Conservation (phyloP, 2,113 vertebrate species). For the Tupaia tana region DNA sequence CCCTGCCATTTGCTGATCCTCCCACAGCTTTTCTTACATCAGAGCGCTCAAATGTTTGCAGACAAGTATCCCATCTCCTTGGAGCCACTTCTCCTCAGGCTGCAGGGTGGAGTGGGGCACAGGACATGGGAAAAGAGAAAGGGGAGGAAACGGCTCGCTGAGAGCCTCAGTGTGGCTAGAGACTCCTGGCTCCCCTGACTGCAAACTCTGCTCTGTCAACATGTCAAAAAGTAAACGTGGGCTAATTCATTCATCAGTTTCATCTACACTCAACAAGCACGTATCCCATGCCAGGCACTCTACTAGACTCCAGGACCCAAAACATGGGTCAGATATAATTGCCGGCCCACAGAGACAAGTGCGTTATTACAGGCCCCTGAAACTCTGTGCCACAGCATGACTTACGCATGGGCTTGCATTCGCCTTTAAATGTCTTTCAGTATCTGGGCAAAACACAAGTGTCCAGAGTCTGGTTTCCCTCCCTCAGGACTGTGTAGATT, state of each 20-base stretch:
- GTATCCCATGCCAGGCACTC: background rate
- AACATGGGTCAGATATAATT: background rate
- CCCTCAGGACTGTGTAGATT: background rate
- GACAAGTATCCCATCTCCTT: background rate
- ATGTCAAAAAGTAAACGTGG: background rate
- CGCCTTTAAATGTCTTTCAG: background rate
- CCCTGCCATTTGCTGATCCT: too few relatives aligned
- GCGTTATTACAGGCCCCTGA: background rate
- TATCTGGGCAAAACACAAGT: slow-evolving; percentile 23
- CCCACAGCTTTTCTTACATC: background rate
- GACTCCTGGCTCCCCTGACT: background rate
- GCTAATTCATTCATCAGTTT: background rate
- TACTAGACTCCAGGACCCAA: slow-evolving; percentile 10
- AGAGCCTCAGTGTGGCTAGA: background rate
- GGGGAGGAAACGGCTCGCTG: background rate
- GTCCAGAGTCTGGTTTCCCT: background rate
- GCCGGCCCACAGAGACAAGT: background rate
- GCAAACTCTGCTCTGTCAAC: slow-evolving; percentile 26
- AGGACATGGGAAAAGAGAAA: background rate
- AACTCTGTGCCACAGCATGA: background rate
- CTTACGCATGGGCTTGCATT: background rate
- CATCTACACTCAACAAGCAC: background rate
- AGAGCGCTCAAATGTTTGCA: background rate
- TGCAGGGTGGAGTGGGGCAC: background rate
- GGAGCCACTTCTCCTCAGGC: background rate